phyloP scores from a whole-genome alignment of 2,797 vertebrate genomes.

The Gephyroberyx darwinii region DNA sequence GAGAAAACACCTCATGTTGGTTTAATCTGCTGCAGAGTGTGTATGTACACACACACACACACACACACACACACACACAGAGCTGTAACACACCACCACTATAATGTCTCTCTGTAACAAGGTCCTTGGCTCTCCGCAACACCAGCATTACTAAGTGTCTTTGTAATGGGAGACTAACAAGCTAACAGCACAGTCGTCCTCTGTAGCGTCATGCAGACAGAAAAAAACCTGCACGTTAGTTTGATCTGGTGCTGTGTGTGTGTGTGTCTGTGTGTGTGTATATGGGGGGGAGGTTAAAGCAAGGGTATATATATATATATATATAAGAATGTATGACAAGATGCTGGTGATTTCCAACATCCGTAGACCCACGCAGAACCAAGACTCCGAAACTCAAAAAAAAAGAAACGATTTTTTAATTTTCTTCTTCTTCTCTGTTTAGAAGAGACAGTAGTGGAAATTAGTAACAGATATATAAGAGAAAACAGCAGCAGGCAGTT shows the following conservation, averaged over 20 bases:
- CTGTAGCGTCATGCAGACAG: background rate
- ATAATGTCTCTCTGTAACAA: slow-evolving; percentile 60
- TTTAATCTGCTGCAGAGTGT: background rate
- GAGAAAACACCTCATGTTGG: no score
- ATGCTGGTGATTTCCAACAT: slow-evolving; percentile 7
- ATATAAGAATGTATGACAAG: slow-evolving; percentile 43
- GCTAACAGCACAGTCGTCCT: slow-evolving; percentile 50
- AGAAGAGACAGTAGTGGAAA: background rate
- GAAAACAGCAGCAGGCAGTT: no score
- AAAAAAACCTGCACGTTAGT: slow-evolving; percentile 36
- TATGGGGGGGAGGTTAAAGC: slow-evolving; percentile 16
- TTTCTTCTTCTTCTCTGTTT: background rate
- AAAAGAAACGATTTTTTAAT: background rate
- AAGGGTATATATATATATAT: slow-evolving; percentile 43
- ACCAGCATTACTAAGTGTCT: slow-evolving; percentile 21
- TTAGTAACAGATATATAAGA: no score
- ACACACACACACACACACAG: no score
- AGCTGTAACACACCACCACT: background rate
- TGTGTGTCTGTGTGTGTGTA: slow-evolving; percentile 22
- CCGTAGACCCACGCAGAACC: background rate
- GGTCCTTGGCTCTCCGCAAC: slow-evolving; percentile 23
- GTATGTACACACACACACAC: background rate
- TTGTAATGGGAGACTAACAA: slow-evolving; percentile 68
- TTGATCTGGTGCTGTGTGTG: slow-evolving; percentile 59
- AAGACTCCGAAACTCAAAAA: background rate